A percentile compares a stretch with the other conserved stretches of the same genome.
These are phyloP conservation scores for Lutjanus erythropterus DNA, from an alignment of 2,113 vertebrate genomes.

Conservation along the genomic window DNA sequence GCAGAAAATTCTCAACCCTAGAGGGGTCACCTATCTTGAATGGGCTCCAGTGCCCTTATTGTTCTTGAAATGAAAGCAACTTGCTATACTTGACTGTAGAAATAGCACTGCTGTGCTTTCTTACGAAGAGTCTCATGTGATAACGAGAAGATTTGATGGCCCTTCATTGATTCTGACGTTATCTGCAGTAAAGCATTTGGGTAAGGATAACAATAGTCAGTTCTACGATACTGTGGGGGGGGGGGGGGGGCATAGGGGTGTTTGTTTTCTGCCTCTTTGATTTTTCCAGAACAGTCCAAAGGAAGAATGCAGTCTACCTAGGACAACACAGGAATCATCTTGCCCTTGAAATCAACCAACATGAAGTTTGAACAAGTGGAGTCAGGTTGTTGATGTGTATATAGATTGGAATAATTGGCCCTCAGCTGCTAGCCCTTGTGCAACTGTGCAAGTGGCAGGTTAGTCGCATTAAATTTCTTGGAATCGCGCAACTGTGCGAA, in stretches of 20 bases:
- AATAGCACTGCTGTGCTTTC: conserved; percentile 68
- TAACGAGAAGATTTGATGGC: conserved; percentile 77
- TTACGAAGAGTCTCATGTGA: conserved; percentile 67
- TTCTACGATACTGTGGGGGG: conserved; percentile 73
- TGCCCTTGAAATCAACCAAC: conserved; percentile 68
- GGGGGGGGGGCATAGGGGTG: conserved; percentile 73
- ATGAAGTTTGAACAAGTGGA: conserved; percentile 67
- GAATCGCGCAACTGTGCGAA: conserved; percentile 77
- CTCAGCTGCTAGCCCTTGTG: conserved; percentile 77
- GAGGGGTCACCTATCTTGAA: conserved; percentile 38
- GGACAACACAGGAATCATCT: conserved; percentile 75
- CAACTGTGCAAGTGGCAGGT: conserved; percentile 82
- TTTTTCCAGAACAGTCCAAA: conserved; percentile 84
- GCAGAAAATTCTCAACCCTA: conserved; percentile 53
- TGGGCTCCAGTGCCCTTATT: conserved; percentile 53
- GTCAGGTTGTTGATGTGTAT: conserved; percentile 58
- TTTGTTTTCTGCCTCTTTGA: conserved; percentile 76
- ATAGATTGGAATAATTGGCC: conserved; percentile 11
- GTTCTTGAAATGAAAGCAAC: conserved; percentile 63
- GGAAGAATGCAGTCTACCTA: conserved; percentile 75
- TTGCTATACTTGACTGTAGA: conserved; percentile 69
- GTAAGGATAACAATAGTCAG: conserved; percentile 77
- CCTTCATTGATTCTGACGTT: conserved; percentile 67
- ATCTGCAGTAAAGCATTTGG: conserved; percentile 81
- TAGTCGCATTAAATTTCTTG: background rate